Conservation (phyloP, 2,113 vertebrate species). For the Chloebia gouldiae region DNA sequence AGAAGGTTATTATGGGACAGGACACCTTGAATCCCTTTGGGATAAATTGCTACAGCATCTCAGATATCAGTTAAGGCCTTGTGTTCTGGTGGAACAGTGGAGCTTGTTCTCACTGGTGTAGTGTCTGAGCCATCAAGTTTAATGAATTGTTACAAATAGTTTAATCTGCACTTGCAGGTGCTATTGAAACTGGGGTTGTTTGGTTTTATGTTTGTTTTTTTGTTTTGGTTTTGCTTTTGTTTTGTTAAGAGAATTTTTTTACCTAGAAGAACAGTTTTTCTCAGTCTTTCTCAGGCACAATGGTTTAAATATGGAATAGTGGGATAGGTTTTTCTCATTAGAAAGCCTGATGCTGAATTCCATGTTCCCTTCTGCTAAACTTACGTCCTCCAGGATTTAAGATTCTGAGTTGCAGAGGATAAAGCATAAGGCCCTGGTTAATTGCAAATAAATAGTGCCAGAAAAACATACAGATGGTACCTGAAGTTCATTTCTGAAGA, state of each 20-base stretch:
- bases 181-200: neutral
- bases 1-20: neutral
- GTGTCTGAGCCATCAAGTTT: constrained; percentile 6
- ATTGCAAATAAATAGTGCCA: constrained; percentile 73
- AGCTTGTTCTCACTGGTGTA: neutral
- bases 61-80: neutral
- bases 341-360: constrained; percentile 57
- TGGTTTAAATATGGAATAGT: constrained; percentile 33
- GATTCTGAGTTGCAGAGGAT: constrained; percentile 44
- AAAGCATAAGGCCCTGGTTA: constrained; percentile 73
- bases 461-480: constrained; percentile 68
- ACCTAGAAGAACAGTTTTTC: neutral
- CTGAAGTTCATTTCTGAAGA: constrained; percentile 63
- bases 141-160: constrained; percentile 12
- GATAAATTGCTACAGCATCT: neutral
- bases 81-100: neutral
- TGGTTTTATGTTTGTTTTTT: neutral
- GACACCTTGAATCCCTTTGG: neutral
- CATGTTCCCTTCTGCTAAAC: constrained; percentile 45
- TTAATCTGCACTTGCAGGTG: constrained; percentile 25
- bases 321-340: constrained; percentile 47
- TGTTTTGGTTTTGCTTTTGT: neutral
- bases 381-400: constrained; percentile 64
- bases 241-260: neutral
- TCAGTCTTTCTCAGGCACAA: neutral